Conservation (phyloP, 2,888 invertebrate genomes). For the Allacma fusca region DNA sequence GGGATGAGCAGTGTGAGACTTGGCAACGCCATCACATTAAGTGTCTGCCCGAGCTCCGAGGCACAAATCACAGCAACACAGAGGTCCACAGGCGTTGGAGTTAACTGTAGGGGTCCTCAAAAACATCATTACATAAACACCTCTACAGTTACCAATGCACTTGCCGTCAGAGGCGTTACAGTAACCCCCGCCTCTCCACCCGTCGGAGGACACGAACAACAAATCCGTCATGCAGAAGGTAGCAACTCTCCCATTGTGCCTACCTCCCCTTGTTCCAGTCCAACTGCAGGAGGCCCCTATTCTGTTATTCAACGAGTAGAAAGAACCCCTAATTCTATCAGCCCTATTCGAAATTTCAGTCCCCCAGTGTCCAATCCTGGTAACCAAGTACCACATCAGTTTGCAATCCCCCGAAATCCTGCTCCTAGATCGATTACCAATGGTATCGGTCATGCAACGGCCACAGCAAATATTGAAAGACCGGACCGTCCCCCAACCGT, state of each 20-base stretch:
- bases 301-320: constrained; percentile 42
- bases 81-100: no score
- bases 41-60: constrained; percentile 48
- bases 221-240: neutral
- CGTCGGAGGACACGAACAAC: neutral
- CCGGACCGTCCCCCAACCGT: constrained; percentile 58
- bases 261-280: constrained; percentile 40
- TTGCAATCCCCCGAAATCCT: constrained; percentile 54
- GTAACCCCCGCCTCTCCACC: constrained; percentile 57
- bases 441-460: neutral
- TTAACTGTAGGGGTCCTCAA: neutral
- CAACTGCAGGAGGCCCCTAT: constrained; percentile 26
- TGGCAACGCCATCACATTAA: constrained; percentile 54
- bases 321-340: constrained; percentile 23
- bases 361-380: constrained; percentile 26
- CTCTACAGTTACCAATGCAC: constrained; percentile 40
- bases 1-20: constrained; percentile 43
- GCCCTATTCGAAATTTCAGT: constrained; percentile 42
- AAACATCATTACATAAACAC: constrained; percentile 2
- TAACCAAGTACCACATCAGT: constrained; percentile 44
- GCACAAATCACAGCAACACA: neutral
- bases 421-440: constrained; percentile 39
- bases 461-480: constrained; percentile 31
- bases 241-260: constrained; percentile 28
- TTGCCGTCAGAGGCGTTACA: constrained; percentile 57